Evolutionary conservation across 2,797 vertebrate genomes (phyloP), one percentile per base, ranked within the genome.

Genomic region (Gorsachius magnificus): DNA sequence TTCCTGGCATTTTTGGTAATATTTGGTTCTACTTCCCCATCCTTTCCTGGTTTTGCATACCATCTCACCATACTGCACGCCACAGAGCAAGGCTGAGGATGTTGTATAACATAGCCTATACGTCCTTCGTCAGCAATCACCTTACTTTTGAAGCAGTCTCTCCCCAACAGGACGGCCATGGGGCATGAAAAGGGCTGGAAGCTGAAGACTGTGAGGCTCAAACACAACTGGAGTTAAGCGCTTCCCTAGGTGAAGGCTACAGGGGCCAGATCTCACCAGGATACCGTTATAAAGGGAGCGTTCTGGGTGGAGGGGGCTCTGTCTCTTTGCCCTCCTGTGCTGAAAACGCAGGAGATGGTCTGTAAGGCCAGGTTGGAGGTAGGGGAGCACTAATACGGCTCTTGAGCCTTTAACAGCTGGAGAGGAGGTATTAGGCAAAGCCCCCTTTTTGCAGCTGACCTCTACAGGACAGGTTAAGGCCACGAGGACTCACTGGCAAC

Each of bases 201-300:
- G n/a, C 29, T 51, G 10, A 61, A 70, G 35, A 26, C 17, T 54
- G 25, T 4, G 22, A 76, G 22, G 50, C 26, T 83, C 58, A 70
- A 48, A 25, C 22, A 5, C 48, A 46, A 35, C 26, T 7, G n/a
- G 56, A 70, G 28, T 53, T 53, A 41, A 72, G 38, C 20, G 7
- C 9, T 56, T 83, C 24, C 26, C 16, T 11, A 13, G 0, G 18
- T 3, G n/a, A 80, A 80, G 38, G 46, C 11, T 21, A 26, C 15
- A 16, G 63, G 54, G 76, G 50, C 12, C 50, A 51, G 13, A 29
- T 50, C 24, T 84, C 10, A 1, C 10, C 66, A 48, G 48, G 65
- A 14, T 26, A 18, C 1, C 4, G 26, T 26, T n/a, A 29, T 4
- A 7, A 63, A 54, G 5, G 53, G 58, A 66, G 9, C 0, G 0